Conservation (phyloP, 2,113 vertebrate species). For the Syngnathoides biaculeatus region DNA sequence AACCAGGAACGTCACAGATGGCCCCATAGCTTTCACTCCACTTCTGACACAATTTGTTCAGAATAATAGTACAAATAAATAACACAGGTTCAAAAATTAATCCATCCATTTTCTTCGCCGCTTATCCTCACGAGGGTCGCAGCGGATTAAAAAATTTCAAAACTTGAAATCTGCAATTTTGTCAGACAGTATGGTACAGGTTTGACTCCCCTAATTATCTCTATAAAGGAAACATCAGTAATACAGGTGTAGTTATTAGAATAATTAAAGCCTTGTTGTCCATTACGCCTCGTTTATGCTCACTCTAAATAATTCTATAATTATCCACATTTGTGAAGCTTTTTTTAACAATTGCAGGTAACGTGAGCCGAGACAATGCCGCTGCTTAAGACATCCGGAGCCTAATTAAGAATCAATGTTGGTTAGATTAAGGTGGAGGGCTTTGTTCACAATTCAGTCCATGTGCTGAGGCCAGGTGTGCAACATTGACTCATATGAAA, state of each 20-base stretch:
- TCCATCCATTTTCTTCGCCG: too few species aligned
- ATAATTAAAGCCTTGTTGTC: background rate
- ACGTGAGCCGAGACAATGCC: background rate
- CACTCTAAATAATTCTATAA: background rate
- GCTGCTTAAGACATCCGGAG: background rate
- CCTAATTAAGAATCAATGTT: background rate
- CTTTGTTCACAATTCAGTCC: background rate
- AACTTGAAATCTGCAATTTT: background rate
- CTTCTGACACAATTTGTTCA: background rate
- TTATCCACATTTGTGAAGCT: background rate
- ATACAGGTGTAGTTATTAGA: background rate
- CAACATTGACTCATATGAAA: constrained; percentile 43
- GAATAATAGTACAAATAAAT: background rate
- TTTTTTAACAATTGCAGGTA: background rate
- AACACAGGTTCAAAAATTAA: background rate
- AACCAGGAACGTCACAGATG: background rate
- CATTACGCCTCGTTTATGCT: background rate
- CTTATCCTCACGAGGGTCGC: too few species aligned
- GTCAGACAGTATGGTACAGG: background rate
- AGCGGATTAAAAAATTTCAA: too few species aligned
- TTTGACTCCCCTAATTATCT: background rate
- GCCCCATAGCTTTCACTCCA: background rate
- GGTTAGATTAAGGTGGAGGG: background rate
- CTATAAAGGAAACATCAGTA: background rate
- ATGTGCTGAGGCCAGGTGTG: constrained; percentile 13